A percentile compares a stretch with the other conserved stretches of the same genome.
phyloP scores from a whole-genome alignment of 2,888 invertebrate species.

The Macrosiphum euphorbiae region DNA sequence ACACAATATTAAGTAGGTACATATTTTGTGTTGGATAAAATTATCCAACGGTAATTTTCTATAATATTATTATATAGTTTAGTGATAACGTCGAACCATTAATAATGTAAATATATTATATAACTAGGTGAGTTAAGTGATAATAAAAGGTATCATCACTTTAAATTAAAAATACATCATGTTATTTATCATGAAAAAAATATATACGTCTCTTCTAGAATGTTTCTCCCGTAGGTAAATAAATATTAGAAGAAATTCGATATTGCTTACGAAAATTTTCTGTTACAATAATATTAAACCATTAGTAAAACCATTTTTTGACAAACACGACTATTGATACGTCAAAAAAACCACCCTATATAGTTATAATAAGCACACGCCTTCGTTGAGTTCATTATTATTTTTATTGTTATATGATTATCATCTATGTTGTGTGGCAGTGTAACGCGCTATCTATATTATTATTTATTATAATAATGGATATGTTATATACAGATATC shows the following conservation, averaged over 20 bases:
- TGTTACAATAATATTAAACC: not conserved
- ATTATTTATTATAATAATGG: not conserved
- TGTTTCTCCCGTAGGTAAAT: too few relatives aligned
- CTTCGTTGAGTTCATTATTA: constrained; percentile 12
- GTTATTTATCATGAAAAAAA: too few relatives aligned
- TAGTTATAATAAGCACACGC: not conserved
- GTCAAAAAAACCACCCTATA: not conserved
- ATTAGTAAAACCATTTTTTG: not conserved
- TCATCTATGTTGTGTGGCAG: not conserved
- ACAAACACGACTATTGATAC: not conserved
- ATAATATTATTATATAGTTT: not conserved
- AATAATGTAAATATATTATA: too few relatives aligned
- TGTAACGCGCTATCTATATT: not conserved
- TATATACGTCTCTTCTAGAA: too few relatives aligned
- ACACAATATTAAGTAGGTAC: too few relatives aligned
- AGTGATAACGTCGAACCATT: not conserved
- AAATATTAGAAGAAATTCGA: too few relatives aligned
- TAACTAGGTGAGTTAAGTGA: too few relatives aligned
- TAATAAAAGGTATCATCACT: too few relatives aligned
- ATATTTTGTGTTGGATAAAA: not conserved
- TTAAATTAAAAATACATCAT: too few relatives aligned
- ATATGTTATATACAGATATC: not conserved
- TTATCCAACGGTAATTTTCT: not conserved
- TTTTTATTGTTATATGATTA: not conserved
- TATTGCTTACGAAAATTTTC: not conserved